A percentile compares a stretch with the other conserved stretches of the same genome.
Conservation (phyloP, 1,140 invertebrate species). For the Acyrthosiphon pisum region DNA sequence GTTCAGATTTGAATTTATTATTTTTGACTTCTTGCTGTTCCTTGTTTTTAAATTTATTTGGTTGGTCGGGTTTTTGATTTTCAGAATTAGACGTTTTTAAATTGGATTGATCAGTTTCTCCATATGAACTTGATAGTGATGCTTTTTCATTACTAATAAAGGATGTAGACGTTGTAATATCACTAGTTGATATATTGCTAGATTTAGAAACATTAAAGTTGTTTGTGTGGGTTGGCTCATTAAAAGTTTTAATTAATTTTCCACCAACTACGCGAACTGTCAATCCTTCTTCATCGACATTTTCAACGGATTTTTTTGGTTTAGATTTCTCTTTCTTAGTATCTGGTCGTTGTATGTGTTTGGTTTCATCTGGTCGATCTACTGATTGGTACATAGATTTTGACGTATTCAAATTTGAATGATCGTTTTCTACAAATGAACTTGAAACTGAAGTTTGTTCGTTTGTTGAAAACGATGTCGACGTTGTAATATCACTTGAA, state of each 20-base stretch:
- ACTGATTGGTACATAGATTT: too few relatives aligned
- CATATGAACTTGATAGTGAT: neutral
- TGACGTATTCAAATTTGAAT: neutral
- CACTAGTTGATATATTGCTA: neutral
- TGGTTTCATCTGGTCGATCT: neutral
- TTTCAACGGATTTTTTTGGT: neutral
- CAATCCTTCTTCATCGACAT: conserved; percentile 12
- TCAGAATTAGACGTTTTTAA: neutral
- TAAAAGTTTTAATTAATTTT: conserved; percentile 58
- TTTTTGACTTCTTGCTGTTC: neutral
- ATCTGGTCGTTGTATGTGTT: neutral
- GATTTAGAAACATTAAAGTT: neutral
- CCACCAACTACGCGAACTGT: conserved; percentile 58
- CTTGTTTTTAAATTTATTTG: neutral
- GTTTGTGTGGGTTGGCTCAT: neutral
- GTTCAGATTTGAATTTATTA: neutral
- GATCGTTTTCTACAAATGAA: neutral
- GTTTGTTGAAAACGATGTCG: neutral
- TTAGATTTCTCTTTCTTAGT: neutral
- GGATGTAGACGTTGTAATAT: neutral
- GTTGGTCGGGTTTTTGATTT: neutral
- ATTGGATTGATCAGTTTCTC: neutral
- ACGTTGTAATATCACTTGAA: neutral
- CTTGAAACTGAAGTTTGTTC: conserved; percentile 19
- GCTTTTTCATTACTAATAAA: neutral